A percentile compares a stretch with the other conserved stretches of the same genome.
phyloP scores from a whole-genome alignment of 2,797 vertebrate species.

The Chanos chanos region DNA sequence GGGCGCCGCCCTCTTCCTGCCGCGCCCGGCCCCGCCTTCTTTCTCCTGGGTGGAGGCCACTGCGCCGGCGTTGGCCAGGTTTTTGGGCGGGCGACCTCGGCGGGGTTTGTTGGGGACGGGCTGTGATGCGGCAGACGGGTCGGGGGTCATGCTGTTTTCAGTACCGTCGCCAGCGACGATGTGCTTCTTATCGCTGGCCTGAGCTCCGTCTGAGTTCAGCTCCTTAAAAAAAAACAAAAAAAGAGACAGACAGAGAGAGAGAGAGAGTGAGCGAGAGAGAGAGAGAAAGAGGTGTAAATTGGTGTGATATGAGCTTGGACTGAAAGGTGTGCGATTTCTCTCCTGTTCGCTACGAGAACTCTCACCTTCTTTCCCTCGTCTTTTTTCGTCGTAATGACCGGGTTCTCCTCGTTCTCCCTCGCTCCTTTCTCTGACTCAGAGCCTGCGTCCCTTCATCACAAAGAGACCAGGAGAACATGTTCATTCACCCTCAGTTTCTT shows the following conservation, averaged over 20 bases:
- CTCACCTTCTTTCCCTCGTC: slow-evolving; percentile 82
- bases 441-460: slow-evolving; percentile 72
- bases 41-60: slow-evolving; percentile 69
- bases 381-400: slow-evolving; percentile 82
- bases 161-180: slow-evolving; percentile 67
- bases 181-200: slow-evolving; percentile 73
- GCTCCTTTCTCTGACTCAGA: slow-evolving; percentile 84
- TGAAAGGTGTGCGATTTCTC: background rate
- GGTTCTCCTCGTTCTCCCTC: slow-evolving; percentile 97
- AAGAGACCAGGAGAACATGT: background rate
- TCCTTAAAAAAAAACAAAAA: slow-evolving; percentile 63
- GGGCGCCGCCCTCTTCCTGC: slow-evolving; percentile 83
- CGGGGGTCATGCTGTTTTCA: slow-evolving; percentile 79
- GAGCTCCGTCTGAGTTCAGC: slow-evolving; percentile 77
- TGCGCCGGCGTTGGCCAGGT: slow-evolving; percentile 61
- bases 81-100: slow-evolving; percentile 90
- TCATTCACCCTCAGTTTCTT: too few species aligned
- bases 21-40: slow-evolving; percentile 76
- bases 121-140: slow-evolving; percentile 73
- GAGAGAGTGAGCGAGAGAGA: background rate
- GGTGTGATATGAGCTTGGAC: background rate
- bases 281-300: background rate
- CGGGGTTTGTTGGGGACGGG: slow-evolving; percentile 80
- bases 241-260: background rate
- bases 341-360: too few species aligned